These are phyloP conservation scores for Prosapia bicincta DNA, from an alignment of 2,888 invertebrate genomes.

Conservation along the genomic window DNA sequence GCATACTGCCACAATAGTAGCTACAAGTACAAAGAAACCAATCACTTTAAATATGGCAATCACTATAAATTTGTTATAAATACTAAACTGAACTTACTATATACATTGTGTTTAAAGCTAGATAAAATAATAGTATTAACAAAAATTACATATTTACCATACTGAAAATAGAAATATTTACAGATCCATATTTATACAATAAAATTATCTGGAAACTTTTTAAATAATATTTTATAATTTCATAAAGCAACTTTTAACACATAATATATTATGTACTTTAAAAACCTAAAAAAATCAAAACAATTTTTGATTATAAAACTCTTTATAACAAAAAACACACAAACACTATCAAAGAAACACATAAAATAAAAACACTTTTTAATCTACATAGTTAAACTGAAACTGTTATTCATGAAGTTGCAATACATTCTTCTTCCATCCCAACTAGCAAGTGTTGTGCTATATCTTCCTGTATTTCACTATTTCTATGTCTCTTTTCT, in stretches of 20 bases:
- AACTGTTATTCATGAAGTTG: not conserved
- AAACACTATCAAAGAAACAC: not conserved
- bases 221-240: not conserved
- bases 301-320: not conserved
- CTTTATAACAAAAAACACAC: constrained; percentile 1
- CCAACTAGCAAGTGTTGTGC: not conserved
- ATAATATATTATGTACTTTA: not conserved
- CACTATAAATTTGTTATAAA: not conserved
- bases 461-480: not conserved
- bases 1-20: no score
- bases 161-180: not conserved
- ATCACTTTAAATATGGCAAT: not conserved
- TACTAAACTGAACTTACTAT: not conserved
- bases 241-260: not conserved
- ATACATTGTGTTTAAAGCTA: not conserved
- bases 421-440: not conserved
- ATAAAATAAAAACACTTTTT: not conserved
- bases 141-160: not conserved
- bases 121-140: not conserved
- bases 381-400: not conserved
- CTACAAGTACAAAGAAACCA: no score
- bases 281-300: not conserved
- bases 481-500: not conserved
- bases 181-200: not conserved
- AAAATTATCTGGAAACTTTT: not conserved